Evolutionary conservation across 2,888 invertebrate species (phyloP).

Genomic region (Balanococcus diminutus): DNA sequence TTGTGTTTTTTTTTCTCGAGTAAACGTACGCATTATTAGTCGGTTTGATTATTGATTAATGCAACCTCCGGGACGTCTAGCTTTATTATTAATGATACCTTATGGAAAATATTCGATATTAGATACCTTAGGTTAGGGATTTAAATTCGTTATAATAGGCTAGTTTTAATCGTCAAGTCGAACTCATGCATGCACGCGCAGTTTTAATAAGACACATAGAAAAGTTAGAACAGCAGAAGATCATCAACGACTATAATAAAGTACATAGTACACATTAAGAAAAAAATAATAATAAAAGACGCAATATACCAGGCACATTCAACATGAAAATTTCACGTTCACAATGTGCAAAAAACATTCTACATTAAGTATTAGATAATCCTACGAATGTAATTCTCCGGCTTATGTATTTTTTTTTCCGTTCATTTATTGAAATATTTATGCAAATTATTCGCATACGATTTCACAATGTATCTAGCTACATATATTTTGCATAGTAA

Average conservation of each 20-base stretch:
- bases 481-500: neutral
- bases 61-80: neutral
- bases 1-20: neutral
- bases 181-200: neutral
- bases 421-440: neutral
- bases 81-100: neutral
- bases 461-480: neutral
- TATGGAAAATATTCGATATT: neutral
- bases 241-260: neutral
- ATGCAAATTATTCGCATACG: constrained; percentile 23
- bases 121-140: neutral
- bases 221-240: constrained; percentile 1
- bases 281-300: neutral
- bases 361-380: neutral
- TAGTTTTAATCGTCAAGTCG: neutral
- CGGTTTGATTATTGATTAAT: neutral
- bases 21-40: neutral
- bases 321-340: neutral
- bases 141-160: neutral
- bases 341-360: neutral
- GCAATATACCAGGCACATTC: neutral
- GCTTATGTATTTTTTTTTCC: neutral
- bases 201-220: neutral
- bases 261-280: too few species aligned
- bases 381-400: neutral